phyloP scores from a whole-genome alignment of 2,113 vertebrate genomes.

The Paramisgurnus dabryanus region DNA sequence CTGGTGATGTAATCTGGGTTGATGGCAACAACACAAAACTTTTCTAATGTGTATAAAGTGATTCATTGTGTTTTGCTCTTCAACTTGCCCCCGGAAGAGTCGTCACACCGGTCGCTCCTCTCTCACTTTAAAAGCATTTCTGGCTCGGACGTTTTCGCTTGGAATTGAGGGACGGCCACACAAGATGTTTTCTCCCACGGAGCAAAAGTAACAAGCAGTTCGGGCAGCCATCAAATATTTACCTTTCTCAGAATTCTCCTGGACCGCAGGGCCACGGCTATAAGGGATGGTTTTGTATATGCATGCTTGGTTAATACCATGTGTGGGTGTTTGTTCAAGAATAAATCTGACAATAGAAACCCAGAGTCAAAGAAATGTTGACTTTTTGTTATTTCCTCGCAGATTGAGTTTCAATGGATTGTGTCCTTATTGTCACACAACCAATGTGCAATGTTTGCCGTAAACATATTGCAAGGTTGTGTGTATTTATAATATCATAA shows the following conservation, averaged over 20 bases:
- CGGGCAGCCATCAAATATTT: slow-evolving; percentile 27
- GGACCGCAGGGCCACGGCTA: not conserved
- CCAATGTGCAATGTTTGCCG: too few species aligned
- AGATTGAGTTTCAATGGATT: too few species aligned
- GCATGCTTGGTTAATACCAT: not conserved
- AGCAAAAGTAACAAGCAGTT: slow-evolving; percentile 21
- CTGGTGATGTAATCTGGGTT: not conserved
- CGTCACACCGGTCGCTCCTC: slow-evolving; percentile 3
- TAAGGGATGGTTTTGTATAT: slow-evolving; percentile 3
- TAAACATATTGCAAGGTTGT: too few species aligned
- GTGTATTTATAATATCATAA: too few species aligned
- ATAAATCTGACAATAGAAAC: not conserved
- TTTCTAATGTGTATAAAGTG: not conserved
- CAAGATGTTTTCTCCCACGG: slow-evolving; percentile 15
- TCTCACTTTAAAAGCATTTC: slow-evolving; percentile 44
- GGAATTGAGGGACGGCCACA: slow-evolving; percentile 17
- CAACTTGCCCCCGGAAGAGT: not conserved
- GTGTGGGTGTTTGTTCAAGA: slow-evolving; percentile 15
- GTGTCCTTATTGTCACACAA: too few species aligned
- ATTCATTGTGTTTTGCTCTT: not conserved
- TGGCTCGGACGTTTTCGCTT: slow-evolving; percentile 16
- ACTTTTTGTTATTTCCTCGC: too few species aligned
- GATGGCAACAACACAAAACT: not conserved
- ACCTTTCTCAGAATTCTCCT: slow-evolving; percentile 16
- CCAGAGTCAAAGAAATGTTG: too few species aligned